Evolutionary conservation across 2,113 vertebrate genomes (phyloP), one percentile per base, ranked within the genome.

Genomic region (Colaptes auratus): DNA sequence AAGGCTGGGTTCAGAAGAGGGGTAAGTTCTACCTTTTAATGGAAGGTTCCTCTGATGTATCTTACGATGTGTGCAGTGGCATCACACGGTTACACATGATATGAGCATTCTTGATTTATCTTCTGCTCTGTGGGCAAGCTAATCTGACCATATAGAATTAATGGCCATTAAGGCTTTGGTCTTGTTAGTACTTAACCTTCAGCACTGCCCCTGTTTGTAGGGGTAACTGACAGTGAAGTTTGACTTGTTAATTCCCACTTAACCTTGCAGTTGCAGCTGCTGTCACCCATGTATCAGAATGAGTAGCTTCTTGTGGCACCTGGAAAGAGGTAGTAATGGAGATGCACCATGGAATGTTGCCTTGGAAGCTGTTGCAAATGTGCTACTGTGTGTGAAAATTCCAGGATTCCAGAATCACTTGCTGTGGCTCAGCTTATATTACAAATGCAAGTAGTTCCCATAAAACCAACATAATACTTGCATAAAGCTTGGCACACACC

Each of bases 1-100:
- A 99, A 99, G 99, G 99, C 96, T 99, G 99, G 99, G 99, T 99
- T 96, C 99, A 99, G 98, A 99, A 99, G 98, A 99, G 99, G 98
- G 99, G 99, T 99, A 97, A 99, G 99, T 98, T 96, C 93, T 96
- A 53, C 27, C 33, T 86, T 88, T 78, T 48, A 84, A 46, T 58
- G 30, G 33, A 44, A 69, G 77, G 36, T 78, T 42, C 3, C 82
- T 95, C 30, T 86, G 61, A 9, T 0, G 3, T 83, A 12, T 65
- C 0, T 0, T 76, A 10, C 2, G 0, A 6, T 61, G 30, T 3
- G 30, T 7, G 15, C 90, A 61, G 7, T 86, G 56, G 39, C 83
- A 31, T 83, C 88, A 3, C 31, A 2, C 35, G 25, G 35, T 67
- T 69, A 71, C 14, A 15, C 46, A 10, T n/a, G n/a, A n/a, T 83